Evolutionary conservation across 2,888 invertebrate genomes (phyloP), one percentile per base, ranked within the genome.

Genomic region (Girardia tigrina): DNA sequence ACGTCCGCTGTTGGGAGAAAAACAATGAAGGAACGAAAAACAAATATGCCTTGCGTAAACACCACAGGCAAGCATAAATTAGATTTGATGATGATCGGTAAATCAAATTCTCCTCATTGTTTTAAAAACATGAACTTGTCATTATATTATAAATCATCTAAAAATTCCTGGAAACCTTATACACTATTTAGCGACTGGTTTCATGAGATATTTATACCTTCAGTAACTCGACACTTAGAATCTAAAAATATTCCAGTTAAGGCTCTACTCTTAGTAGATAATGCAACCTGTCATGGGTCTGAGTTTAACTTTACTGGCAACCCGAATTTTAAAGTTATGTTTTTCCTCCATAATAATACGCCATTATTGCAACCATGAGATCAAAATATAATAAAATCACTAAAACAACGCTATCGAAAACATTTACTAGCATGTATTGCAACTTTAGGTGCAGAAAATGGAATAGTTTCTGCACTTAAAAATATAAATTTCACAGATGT

Each of bases 281-380:
- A 56, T 16, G 56, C 56, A 16, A 56, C 56, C n/a, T 56, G 56
- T 16, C 56, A 56, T 56, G 56, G n/a, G 8, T 8, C 56, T 56
- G 56, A 56, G n/a, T 6, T 20, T 56, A 56, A 8, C 2, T 56
- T 56, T 16, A 56, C 4, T 56, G 56, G n/a, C 2, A 12, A 56
- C n/a, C 8, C 4, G 56, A 56, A 56, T 16, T 56, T 56, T n/a
- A 4, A 56, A 16, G 56, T 8, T 4, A 56, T 56, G 56, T 56
- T n/a, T 4, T n/a, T 23, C 56, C 36, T 36, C 8, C 36, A n/a
- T 2, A 56, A 56, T 56, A 56, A 56, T 23, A 56, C 56, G 2
- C 56, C 56, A 8, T 56, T 56, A 56, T 56, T 56, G 56, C n/a
- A 56, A 56, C 56, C 56, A 56, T 16, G n/a, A 8, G 56, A 56